A percentile compares a stretch with the other conserved stretches of the same genome.
phyloP scores from a whole-genome alignment of 30 jellyfish, hydroid and myxozoan species.

The Hydractinia symbiolongicarpus region DNA sequence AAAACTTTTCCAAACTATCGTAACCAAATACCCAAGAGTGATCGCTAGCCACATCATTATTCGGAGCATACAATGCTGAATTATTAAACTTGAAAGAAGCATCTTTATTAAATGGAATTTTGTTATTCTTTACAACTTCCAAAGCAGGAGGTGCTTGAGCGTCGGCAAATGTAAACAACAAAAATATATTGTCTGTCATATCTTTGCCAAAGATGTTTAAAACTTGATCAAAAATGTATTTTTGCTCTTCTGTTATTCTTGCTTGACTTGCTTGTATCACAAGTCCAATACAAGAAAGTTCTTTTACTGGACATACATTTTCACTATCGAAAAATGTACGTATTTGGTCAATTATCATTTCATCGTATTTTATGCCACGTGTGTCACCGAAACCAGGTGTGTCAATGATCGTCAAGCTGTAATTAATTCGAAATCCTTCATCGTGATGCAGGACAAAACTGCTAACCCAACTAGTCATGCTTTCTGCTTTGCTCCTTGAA shows the following conservation, averaged over 20 bases:
- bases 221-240: conserved; percentile 1
- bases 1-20: not conserved
- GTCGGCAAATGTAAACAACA: conserved; percentile 8
- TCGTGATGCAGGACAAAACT: conserved; percentile 7
- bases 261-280: conserved; percentile 13
- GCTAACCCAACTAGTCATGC: conserved; percentile 22
- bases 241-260: conserved; percentile 11
- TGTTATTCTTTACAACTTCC: conserved; percentile 1
- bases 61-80: conserved; percentile 13
- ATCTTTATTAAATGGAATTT: conserved; percentile 2
- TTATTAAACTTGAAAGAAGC: not conserved
- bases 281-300: not conserved
- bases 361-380: not conserved
- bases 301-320: not conserved
- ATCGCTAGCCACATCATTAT: not conserved
- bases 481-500: conserved; percentile 5
- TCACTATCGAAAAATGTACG: not conserved
- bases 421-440: not conserved
- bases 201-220: not conserved
- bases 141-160: conserved; percentile 22
- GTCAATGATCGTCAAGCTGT: conserved; percentile 5
- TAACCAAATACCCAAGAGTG: conserved; percentile 9
- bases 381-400: conserved; percentile 20
- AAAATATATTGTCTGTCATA: not conserved
- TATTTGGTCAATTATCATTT: not conserved